A percentile compares a stretch with the other conserved stretches of the same genome.
These are phyloP conservation scores for Pseudochromis fuscus DNA, from an alignment of 2,797 vertebrate species.

Conservation along the genomic window DNA sequence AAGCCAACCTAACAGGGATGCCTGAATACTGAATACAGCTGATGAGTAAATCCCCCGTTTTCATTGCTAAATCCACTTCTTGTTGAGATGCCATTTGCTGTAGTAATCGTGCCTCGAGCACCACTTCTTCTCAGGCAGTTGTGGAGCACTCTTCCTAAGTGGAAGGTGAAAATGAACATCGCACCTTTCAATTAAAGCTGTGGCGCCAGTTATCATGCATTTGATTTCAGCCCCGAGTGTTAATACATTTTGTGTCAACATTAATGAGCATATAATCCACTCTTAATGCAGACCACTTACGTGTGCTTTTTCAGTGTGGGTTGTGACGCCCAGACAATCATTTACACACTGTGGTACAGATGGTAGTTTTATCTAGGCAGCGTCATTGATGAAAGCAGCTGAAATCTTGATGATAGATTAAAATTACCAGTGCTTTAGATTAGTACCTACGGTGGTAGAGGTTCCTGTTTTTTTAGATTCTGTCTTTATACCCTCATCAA, in stretches of 20 bases:
- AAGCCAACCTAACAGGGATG: conserved; percentile 64
- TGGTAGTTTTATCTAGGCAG: conserved; percentile 29
- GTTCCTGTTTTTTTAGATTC: neutral
- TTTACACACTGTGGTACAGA: conserved; percentile 35
- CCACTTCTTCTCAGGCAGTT: conserved; percentile 59
- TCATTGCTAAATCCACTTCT: conserved; percentile 72
- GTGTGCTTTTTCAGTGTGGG: conserved; percentile 40
- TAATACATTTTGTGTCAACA: conserved; percentile 62
- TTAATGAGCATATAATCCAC: conserved; percentile 68
- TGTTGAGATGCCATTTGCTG: conserved; percentile 72
- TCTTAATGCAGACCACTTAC: conserved; percentile 38
- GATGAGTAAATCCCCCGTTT: conserved; percentile 67
- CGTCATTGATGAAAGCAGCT: conserved; percentile 33
- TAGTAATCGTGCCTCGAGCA: conserved; percentile 69
- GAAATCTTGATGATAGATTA: conserved; percentile 24
- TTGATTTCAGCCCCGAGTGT: conserved; percentile 64
- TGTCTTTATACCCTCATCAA: neutral
- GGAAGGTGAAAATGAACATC: conserved; percentile 77
- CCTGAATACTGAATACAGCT: conserved; percentile 56
- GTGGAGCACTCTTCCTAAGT: conserved; percentile 49
- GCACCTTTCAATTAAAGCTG: conserved; percentile 59
- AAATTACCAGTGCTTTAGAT: neutral
- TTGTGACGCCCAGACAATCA: conserved; percentile 34
- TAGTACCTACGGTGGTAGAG: neutral
- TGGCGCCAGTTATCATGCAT: conserved; percentile 53